phyloP scores from a whole-genome alignment of 2,888 invertebrate species.

The Baccha elongata region DNA sequence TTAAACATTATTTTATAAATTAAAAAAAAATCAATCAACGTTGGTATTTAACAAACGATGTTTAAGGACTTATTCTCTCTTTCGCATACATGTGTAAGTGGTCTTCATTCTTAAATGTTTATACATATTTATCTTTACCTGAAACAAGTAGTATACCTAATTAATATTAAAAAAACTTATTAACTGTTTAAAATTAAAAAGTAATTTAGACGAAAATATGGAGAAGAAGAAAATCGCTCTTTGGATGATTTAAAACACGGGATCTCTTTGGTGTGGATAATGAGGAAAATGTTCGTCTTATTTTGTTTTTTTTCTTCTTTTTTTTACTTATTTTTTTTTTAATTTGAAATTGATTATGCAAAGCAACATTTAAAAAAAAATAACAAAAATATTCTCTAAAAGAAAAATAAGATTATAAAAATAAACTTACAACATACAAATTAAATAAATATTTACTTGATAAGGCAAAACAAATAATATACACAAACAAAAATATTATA shows the following conservation, averaged over 20 bases:
- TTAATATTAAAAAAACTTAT: background rate
- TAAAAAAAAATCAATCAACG: conserved; percentile 49
- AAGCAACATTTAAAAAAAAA: conserved; percentile 44
- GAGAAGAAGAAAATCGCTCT: conserved; percentile 14
- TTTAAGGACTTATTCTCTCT: conserved; percentile 51
- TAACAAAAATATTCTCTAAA: conserved; percentile 25
- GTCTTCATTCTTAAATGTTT: conserved; percentile 59
- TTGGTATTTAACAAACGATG: conserved; percentile 72
- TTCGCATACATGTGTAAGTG: conserved; percentile 46
- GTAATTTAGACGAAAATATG: conserved; percentile 24
- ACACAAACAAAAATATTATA: conserved; percentile 51
- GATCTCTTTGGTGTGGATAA: conserved; percentile 28
- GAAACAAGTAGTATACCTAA: conserved; percentile 10
- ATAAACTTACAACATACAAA: conserved; percentile 52
- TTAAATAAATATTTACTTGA: conserved; percentile 57
- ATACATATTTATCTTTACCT: conserved; percentile 20
- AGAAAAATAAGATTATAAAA: conserved; percentile 20
- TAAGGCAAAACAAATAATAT: conserved; percentile 57
- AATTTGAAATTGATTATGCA: conserved; percentile 18
- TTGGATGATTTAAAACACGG: conserved; percentile 29
- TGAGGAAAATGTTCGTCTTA: conserved; percentile 32
- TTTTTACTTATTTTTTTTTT: conserved; percentile 5
- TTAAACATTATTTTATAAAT: conserved; percentile 25
- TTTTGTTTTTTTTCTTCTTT: conserved; percentile 9
- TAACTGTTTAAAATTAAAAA: conserved; percentile 34